phyloP scores from a whole-genome alignment of 2,888 invertebrate species.

The Aleiodes alternator region DNA sequence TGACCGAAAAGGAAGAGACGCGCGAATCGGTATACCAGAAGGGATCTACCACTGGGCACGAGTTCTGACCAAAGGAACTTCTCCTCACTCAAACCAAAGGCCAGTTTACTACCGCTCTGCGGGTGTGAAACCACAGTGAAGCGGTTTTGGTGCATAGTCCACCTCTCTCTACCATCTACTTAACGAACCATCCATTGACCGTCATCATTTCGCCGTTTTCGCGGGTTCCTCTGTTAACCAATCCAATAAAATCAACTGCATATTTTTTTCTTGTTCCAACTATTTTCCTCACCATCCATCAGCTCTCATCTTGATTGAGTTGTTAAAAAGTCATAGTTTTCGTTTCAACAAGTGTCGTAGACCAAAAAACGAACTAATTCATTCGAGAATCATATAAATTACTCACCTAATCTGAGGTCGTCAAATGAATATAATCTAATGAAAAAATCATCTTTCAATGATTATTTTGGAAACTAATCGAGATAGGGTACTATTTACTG shows the following conservation, averaged over 20 bases:
- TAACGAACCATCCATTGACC: conserved; percentile 71
- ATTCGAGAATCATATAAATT: too few relatives aligned
- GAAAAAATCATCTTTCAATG: too few relatives aligned
- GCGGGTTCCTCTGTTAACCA: conserved; percentile 49
- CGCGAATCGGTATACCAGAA: conserved; percentile 20
- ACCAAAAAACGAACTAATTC: too few relatives aligned
- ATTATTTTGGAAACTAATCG: too few relatives aligned
- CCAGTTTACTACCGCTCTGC: conserved; percentile 68
- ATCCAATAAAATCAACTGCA: conserved; percentile 4
- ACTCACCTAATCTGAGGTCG: too few relatives aligned
- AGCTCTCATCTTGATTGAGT: too few relatives aligned
- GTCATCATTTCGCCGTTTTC: conserved; percentile 69
- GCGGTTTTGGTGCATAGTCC: conserved; percentile 74
- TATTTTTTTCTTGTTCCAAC: not conserved
- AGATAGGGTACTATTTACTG: too few relatives aligned
- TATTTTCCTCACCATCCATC: not conserved
- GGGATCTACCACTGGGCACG: conserved; percentile 49
- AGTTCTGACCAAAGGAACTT: conserved; percentile 67
- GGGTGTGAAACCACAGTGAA: conserved; percentile 76
- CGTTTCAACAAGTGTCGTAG: too few relatives aligned
- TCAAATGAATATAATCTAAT: too few relatives aligned
- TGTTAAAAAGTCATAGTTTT: too few relatives aligned
- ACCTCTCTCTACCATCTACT: conserved; percentile 68
- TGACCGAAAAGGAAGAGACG: conserved; percentile 48
- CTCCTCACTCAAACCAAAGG: conserved; percentile 49